Conservation (phyloP, 1,140 invertebrate species). For the Drosophila erecta region DNA sequence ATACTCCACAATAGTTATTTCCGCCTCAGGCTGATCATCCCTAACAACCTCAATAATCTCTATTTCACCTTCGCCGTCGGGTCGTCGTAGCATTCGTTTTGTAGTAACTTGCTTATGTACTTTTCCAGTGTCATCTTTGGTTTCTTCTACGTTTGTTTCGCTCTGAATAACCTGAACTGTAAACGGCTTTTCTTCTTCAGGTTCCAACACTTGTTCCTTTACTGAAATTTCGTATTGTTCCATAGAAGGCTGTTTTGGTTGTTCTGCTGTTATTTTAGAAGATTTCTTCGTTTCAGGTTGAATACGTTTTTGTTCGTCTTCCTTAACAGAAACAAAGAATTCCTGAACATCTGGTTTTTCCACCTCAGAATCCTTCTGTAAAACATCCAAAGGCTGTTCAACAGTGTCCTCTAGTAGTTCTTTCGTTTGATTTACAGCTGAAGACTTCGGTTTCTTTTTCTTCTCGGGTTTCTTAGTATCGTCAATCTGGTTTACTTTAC, state of each 20-base stretch:
- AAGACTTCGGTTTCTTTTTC: slow-evolving; percentile 74
- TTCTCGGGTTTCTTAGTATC: slow-evolving; percentile 37
- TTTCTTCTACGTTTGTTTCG: slow-evolving; percentile 69
- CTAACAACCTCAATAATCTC: slow-evolving; percentile 84
- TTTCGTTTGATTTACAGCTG: slow-evolving; percentile 39
- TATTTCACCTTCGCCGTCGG: slow-evolving; percentile 77
- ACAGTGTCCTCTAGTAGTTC: slow-evolving; percentile 26
- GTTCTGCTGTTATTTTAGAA: slow-evolving; percentile 24
- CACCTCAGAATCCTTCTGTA: slow-evolving; percentile 45
- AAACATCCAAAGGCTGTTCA: slow-evolving; percentile 29
- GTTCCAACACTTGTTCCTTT: slow-evolving; percentile 45
- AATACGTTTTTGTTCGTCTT: slow-evolving; percentile 24
- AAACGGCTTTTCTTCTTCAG: slow-evolving; percentile 37
- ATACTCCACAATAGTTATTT: slow-evolving; percentile 79
- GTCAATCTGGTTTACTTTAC: slow-evolving; percentile 12
- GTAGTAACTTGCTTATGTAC: slow-evolving; percentile 84
- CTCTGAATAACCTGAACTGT: slow-evolving; percentile 69
- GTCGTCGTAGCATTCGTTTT: slow-evolving; percentile 83
- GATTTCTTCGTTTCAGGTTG: slow-evolving; percentile 24
- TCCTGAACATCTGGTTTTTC: slow-evolving; percentile 37
- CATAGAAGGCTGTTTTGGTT: slow-evolving; percentile 16
- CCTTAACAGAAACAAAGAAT: slow-evolving; percentile 32
- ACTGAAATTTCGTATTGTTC: slow-evolving; percentile 47
- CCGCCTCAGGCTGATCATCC: slow-evolving; percentile 81
- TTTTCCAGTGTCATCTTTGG: slow-evolving; percentile 66